Base-by-base conservation (phyloP, 2,113 vertebrate genomes). In the Cricetomys ansorgei region DNA sequence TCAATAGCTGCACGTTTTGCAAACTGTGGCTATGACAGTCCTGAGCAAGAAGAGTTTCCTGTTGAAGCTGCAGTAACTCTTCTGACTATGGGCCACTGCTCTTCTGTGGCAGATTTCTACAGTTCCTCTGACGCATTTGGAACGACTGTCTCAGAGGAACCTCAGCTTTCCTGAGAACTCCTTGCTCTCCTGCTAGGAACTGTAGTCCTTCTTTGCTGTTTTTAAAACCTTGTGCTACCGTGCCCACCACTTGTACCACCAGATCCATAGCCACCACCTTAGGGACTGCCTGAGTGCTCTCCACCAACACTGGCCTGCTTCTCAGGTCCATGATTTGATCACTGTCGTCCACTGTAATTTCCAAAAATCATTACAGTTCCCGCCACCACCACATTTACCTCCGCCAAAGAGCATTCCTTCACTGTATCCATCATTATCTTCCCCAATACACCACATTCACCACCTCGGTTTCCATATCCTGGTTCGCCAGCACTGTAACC, bases 111-210 rank as follows among this genome's bases (percentile, higher is more conserved):
- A 98, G 98, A 98, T 98, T 99, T 97, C 98, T 99, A 99, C 98
- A 99, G 99, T 99, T 99, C 99, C 99, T 99, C 99, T 99, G 99
- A 99, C 98, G 99, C 99, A 99, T 98, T 99, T 99, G 99, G 98
- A 99, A 99, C 99, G 99, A 99, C 99, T 99, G 99, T 99, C 99
- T 99, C 99, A 99, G 99, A 99, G 99, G 99, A 99, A 99, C 99
- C 99, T 99, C 99, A 99, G 99, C 99, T 99, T 99, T 99, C n/a
- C n/a, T n/a, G n/a, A n/a, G n/a, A n/a, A n/a, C n/a, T n/a, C n/a
- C n/a, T n/a, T n/a, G n/a, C n/a, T n/a, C 99, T 99, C 99, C 99
- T 99, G 99, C 99, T 99, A 99, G 99, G 99, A 99, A 99, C 99
- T 99, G 99, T 99, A 99, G 99, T 99, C 99, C 99, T 59, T 59